phyloP scores from a whole-genome alignment of 2,888 invertebrate genomes.

The Trichacis sp. region DNA sequence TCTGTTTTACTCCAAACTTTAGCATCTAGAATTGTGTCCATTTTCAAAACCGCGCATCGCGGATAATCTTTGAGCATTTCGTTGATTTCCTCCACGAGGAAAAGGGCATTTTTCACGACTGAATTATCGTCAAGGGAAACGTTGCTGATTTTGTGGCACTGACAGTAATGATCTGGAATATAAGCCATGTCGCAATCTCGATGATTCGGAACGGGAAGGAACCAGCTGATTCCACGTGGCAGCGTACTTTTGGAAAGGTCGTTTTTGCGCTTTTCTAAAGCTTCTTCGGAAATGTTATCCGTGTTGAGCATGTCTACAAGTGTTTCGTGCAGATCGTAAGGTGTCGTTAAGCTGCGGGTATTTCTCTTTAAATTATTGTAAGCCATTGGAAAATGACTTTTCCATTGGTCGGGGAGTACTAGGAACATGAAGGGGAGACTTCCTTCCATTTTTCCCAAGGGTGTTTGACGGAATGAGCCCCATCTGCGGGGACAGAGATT shows the following conservation, averaged over 20 bases:
- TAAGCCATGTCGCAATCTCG: conserved; percentile 83
- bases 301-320: conserved; percentile 77
- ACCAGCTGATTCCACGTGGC: conserved; percentile 79
- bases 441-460: conserved; percentile 89
- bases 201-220: conserved; percentile 77
- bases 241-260: conserved; percentile 53
- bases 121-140: conserved; percentile 71
- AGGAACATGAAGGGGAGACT: conserved; percentile 85
- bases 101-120: conserved; percentile 74
- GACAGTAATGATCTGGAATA: conserved; percentile 89
- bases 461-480: conserved; percentile 85
- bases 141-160: conserved; percentile 79
- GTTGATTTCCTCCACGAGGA: conserved; percentile 78
- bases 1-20: conserved; percentile 68
- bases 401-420: conserved; percentile 80
- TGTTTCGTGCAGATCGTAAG: conserved; percentile 87
- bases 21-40: conserved; percentile 77
- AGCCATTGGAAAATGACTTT: conserved; percentile 73
- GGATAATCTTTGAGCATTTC: conserved; percentile 72
- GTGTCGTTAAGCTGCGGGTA: conserved; percentile 80
- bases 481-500: too few relatives aligned
- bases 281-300: conserved; percentile 67
- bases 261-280: conserved; percentile 64
- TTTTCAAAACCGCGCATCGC: conserved; percentile 76
- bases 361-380: conserved; percentile 77